Conservation (phyloP, 2,888 invertebrate species). For the Unio pictorum region DNA sequence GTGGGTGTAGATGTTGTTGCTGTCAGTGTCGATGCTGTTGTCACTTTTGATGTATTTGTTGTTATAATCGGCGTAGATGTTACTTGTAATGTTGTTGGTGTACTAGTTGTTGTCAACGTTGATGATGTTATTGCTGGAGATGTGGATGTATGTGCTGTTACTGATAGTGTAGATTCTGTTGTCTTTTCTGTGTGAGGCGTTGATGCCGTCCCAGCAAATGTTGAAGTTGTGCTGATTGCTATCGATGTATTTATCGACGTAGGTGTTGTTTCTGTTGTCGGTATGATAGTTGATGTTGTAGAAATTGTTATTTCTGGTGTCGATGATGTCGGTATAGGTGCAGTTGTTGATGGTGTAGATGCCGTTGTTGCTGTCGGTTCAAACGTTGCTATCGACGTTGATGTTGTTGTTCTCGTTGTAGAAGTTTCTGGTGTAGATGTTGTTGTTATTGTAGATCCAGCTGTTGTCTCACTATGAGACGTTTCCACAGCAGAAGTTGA, state of each 20-base stretch:
- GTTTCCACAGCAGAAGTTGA: too few species aligned
- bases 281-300: background rate
- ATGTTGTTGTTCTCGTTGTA: background rate
- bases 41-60: too few species aligned
- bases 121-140: too few species aligned
- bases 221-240: background rate
- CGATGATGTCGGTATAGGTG: background rate
- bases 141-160: background rate
- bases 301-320: background rate
- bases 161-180: background rate
- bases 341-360: background rate
- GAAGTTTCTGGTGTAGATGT: background rate
- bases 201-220: background rate
- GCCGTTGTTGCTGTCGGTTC: background rate
- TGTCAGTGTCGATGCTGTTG: too few species aligned
- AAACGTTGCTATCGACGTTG: background rate
- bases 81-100: too few species aligned
- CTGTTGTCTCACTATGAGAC: too few species aligned
- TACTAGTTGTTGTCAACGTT: background rate
- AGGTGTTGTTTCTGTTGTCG: background rate
- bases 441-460: background rate
- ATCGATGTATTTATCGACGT: background rate
- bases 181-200: background rate
- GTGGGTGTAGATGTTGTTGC: too few species aligned
- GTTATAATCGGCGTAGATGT: too few species aligned